Percentiles rank a stretch among this genome's conserved stretches.
phyloP scores from a whole-genome alignment of 2,113 vertebrate genomes.

The Epinephelus fuscoguttatus region DNA sequence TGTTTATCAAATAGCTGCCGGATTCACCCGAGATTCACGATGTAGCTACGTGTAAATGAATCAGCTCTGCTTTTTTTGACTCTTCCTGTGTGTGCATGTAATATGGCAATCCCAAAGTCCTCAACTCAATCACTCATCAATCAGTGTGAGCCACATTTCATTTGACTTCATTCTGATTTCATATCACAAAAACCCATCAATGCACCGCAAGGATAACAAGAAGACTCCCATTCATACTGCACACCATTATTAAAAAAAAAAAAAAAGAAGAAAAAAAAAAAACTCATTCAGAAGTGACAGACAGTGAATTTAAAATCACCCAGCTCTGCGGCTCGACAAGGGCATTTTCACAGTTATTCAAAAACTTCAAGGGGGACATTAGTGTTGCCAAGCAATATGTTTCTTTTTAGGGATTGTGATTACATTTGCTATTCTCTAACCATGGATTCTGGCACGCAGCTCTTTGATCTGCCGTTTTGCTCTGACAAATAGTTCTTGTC shows the following conservation, averaged over 20 bases:
- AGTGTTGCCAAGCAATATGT: conserved; percentile 46
- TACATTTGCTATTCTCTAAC: conserved; percentile 31
- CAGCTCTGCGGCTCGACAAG: neutral
- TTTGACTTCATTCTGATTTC: neutral
- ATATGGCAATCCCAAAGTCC: neutral
- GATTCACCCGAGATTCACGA: neutral
- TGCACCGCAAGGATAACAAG: neutral
- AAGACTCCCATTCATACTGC: neutral
- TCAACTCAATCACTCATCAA: neutral
- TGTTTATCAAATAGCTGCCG: neutral
- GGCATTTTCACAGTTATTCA: conserved; percentile 39
- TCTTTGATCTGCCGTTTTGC: conserved; percentile 49
- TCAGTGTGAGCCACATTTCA: neutral
- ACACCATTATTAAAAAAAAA: neutral
- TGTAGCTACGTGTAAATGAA: neutral
- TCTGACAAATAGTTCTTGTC: conserved; percentile 37
- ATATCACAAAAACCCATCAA: neutral
- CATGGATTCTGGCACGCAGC: conserved; percentile 18
- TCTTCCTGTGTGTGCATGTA: neutral
- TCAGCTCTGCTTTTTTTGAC: neutral
- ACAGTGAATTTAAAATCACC: neutral
- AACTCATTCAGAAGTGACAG: conserved; percentile 2
- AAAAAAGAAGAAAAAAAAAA: too few relatives aligned
- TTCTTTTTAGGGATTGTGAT: conserved; percentile 31
- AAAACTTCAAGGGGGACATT: conserved; percentile 46